A percentile compares a stretch with the other conserved stretches of the same genome.
phyloP scores from a whole-genome alignment of 2,797 vertebrate species.

The Peromyscus nudipes region DNA sequence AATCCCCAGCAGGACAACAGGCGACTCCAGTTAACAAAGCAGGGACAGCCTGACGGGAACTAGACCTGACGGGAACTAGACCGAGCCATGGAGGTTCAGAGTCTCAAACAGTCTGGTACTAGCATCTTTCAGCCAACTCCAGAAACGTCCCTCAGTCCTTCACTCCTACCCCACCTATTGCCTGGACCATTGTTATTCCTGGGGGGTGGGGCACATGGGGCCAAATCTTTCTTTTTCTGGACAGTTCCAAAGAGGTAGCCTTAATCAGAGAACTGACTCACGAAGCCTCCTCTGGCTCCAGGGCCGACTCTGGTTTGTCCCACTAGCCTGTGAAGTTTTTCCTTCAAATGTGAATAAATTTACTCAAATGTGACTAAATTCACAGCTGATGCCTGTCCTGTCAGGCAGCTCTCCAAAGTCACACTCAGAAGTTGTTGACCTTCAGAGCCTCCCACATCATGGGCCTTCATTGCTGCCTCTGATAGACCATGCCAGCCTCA shows the following conservation, averaged over 20 bases:
- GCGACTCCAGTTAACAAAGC: not conserved
- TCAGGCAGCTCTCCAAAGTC: not conserved
- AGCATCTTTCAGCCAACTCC: not conserved
- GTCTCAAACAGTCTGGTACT: not conserved
- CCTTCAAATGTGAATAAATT: not conserved
- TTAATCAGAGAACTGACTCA: slow-evolving; percentile 32
- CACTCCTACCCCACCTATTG: not conserved
- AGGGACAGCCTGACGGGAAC: not conserved
- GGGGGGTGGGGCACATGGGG: too few relatives aligned
- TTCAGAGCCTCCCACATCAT: not conserved
- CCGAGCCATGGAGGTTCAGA: not conserved
- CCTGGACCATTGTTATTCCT: not conserved
- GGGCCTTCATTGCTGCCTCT: not conserved
- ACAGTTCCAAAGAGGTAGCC: not conserved
- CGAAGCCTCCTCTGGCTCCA: not conserved
- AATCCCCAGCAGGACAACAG: not conserved
- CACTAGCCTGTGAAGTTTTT: not conserved
- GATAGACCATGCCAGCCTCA: not conserved
- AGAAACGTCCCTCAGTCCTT: not conserved
- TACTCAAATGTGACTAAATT: not conserved
- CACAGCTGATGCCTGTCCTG: not conserved
- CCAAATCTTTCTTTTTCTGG: not conserved
- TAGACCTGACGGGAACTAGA: not conserved
- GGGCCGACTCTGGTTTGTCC: not conserved
- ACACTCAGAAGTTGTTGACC: not conserved